A percentile compares a stretch with the other conserved stretches of the same genome.
Evolutionary conservation across 2,888 invertebrate species (phyloP).

Genomic region (Dermolepida albohirtum): DNA sequence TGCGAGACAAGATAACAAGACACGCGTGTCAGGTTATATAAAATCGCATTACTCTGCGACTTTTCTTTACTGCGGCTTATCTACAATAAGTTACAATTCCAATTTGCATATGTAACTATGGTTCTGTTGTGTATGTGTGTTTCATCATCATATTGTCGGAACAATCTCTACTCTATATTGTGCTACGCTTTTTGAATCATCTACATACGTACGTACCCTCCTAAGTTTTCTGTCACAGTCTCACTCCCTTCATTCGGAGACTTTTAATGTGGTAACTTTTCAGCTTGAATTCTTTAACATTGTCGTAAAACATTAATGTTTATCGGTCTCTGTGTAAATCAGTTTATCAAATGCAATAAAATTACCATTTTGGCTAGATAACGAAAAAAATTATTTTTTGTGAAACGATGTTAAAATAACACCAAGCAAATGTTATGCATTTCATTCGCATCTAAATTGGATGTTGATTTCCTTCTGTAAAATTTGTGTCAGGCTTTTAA

Average conservation of each 20-base stretch:
- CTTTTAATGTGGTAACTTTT: constrained; percentile 34
- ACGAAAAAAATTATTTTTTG: neutral
- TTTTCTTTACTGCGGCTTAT: constrained; percentile 46
- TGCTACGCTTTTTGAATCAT: constrained; percentile 1
- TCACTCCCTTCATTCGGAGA: constrained; percentile 4
- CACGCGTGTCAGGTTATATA: constrained; percentile 48
- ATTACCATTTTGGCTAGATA: constrained; percentile 35
- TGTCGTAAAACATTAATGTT: constrained; percentile 21
- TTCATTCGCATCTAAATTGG: too few relatives aligned
- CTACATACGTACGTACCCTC: constrained; percentile 13
- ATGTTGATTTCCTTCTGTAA: too few relatives aligned
- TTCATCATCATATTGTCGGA: constrained; percentile 41
- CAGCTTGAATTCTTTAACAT: constrained; percentile 12
- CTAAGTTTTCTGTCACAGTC: constrained; percentile 1
- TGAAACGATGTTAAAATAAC: too few relatives aligned
- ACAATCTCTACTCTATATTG: constrained; percentile 42
- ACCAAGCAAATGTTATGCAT: too few relatives aligned
- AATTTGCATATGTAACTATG: constrained; percentile 66
- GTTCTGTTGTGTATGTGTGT: constrained; percentile 47
- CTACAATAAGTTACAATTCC: constrained; percentile 64
- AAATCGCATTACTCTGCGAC: constrained; percentile 56
- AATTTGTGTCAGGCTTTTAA: too few relatives aligned
- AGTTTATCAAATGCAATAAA: constrained; percentile 24
- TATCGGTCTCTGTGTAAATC: constrained; percentile 1
- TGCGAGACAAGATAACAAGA: constrained; percentile 50